These are phyloP conservation scores for Cephonodes hylas DNA, from an alignment of 2,888 invertebrate genomes.

Conservation along the genomic window DNA sequence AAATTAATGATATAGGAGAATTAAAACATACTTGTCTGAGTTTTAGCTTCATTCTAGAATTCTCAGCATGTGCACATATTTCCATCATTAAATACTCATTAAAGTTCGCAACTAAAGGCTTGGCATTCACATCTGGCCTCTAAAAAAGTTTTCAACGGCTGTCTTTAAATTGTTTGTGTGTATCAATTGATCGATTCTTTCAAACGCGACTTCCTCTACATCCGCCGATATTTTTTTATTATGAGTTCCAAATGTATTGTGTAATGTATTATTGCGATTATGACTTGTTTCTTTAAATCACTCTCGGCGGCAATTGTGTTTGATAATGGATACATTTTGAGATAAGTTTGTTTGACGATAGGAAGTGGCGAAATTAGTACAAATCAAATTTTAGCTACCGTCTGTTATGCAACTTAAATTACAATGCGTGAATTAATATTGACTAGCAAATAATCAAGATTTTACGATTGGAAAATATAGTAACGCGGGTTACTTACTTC, in stretches of 20 bases:
- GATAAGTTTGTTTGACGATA: slow-evolving; percentile 14
- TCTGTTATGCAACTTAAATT: slow-evolving; percentile 1
- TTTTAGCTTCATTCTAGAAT: background rate
- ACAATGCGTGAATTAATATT: background rate
- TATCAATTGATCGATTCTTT: slow-evolving; percentile 10
- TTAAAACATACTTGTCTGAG: background rate
- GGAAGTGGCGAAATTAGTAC: slow-evolving; percentile 15
- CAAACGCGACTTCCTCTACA: slow-evolving; percentile 3
- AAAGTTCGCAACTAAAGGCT: background rate
- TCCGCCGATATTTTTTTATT: slow-evolving; percentile 14
- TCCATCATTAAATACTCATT: background rate
- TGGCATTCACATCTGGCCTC: background rate
- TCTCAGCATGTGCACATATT: background rate
- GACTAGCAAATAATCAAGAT: slow-evolving; percentile 4
- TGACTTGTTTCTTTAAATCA: slow-evolving; percentile 1
- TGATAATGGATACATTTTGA: slow-evolving; percentile 2
- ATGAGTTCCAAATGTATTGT: slow-evolving; percentile 10
- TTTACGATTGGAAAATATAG: background rate
- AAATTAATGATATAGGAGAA: too few relatives aligned
- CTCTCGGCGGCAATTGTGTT: background rate
- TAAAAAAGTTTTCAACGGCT: background rate
- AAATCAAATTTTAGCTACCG: background rate
- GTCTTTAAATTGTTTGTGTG: background rate
- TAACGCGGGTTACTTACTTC: background rate
- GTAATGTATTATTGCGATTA: background rate